These are phyloP conservation scores for Ammospiza nelsoni DNA, from an alignment of 2,113 vertebrate genomes.

Conservation along the genomic window DNA sequence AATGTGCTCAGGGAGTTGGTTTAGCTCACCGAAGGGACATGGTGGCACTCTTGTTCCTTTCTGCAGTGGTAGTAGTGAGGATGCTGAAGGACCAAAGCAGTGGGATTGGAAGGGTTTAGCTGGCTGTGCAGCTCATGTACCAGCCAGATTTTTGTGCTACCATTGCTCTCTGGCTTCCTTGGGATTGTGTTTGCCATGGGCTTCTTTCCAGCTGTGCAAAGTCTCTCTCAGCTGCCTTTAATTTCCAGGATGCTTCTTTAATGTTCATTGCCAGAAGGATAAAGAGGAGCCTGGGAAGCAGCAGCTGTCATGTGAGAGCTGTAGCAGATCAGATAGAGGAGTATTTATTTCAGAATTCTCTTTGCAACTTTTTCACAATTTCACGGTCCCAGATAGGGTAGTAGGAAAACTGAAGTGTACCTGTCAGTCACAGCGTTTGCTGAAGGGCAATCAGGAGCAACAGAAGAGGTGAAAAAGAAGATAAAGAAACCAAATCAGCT, in stretches of 20 bases:
- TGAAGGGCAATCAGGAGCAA: neutral
- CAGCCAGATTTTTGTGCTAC: neutral
- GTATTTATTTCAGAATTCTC: neutral
- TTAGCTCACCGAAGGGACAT: neutral
- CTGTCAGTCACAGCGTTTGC: neutral
- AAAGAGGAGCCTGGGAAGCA: constrained; percentile 29
- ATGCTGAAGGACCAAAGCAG: neutral
- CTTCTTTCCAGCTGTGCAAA: constrained; percentile 13
- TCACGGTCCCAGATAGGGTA: neutral
- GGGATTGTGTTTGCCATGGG: neutral
- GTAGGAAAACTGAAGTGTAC: neutral
- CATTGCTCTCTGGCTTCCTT: neutral
- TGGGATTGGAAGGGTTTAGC: neutral
- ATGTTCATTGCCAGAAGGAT: constrained; percentile 4
- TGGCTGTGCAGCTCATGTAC: neutral
- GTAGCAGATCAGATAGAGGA: constrained; percentile 11
- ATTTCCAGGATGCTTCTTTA: constrained; percentile 24
- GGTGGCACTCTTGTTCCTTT: neutral
- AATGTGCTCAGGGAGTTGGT: neutral
- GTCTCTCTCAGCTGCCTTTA: constrained; percentile 9
- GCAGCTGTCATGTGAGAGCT: neutral
- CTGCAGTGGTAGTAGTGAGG: fast-evolving
- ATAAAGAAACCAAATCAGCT: neutral
- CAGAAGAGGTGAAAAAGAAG: neutral
- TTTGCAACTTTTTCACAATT: constrained; percentile 7